Percentiles rank a stretch among this genome's conserved stretches.
phyloP scores from a whole-genome alignment of 1,140 invertebrate genomes.

The Thereuonema tuberculata region DNA sequence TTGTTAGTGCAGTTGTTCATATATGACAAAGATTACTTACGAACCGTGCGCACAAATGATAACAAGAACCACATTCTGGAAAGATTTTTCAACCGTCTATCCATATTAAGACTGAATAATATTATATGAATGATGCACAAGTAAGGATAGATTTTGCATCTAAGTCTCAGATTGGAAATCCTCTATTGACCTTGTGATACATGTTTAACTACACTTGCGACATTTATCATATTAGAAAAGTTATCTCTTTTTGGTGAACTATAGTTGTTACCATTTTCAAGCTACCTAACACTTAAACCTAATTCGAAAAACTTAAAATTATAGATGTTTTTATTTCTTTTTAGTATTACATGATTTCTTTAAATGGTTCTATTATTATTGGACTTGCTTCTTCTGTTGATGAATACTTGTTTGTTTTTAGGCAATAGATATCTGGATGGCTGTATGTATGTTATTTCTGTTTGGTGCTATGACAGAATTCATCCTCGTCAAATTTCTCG shows the following conservation, averaged over 20 bases:
- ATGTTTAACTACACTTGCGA: too few species aligned
- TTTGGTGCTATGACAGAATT: conserved; percentile 71
- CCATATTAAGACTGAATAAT: too few species aligned
- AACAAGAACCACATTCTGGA: too few species aligned
- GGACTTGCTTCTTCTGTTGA: not conserved
- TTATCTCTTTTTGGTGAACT: not conserved
- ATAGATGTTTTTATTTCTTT: not conserved
- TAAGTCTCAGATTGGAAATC: too few species aligned
- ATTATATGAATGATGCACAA: too few species aligned
- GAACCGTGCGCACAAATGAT: too few species aligned
- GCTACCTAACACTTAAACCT: not conserved
- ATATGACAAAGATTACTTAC: too few species aligned
- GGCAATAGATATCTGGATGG: conserved; percentile 76
- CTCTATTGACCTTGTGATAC: too few species aligned
- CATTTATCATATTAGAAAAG: not conserved
- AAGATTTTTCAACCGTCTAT: too few species aligned
- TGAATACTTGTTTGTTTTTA: conserved; percentile 30
- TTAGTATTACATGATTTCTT: not conserved
- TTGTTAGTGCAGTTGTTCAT: too few species aligned
- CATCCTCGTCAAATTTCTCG: conserved; percentile 63
- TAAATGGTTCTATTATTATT: not conserved
- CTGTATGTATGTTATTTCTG: conserved; percentile 70
- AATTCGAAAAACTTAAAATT: too few species aligned
- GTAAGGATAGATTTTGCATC: too few species aligned
- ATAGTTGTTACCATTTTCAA: not conserved